Conservation (phyloP, 2,888 invertebrate genomes). For the Pammene aurita region DNA sequence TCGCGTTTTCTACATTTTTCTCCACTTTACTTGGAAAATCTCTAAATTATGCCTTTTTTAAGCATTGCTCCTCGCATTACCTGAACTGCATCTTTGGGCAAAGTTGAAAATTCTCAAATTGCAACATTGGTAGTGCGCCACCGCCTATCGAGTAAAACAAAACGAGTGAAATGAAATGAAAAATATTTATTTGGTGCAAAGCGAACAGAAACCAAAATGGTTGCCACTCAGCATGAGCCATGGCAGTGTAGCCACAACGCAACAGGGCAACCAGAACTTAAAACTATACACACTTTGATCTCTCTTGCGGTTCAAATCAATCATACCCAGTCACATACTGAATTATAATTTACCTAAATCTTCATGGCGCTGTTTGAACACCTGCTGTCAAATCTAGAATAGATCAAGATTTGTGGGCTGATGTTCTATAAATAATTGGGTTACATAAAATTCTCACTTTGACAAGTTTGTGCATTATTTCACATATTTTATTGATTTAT, state of each 20-base stretch:
- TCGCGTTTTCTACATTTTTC: too few species aligned
- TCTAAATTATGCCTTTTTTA: too few species aligned
- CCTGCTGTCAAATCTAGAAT: constrained; percentile 2
- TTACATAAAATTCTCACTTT: background rate
- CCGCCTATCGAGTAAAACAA: background rate
- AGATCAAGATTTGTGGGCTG: constrained; percentile 3
- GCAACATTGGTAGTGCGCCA: too few species aligned
- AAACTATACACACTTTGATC: constrained; percentile 36
- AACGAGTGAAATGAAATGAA: background rate
- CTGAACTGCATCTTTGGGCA: too few species aligned
- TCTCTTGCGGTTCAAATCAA: constrained; percentile 16
- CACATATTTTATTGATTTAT: background rate
- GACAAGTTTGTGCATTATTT: background rate
- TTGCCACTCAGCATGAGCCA: too few species aligned
- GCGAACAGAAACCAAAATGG: too few species aligned
- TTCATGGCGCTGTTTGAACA: constrained; percentile 7
- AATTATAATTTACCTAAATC: constrained; percentile 14
- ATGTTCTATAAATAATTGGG: background rate
- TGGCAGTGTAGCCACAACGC: too few species aligned
- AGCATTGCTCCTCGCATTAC: too few species aligned
- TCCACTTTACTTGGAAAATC: too few species aligned
- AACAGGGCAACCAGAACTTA: too few species aligned
- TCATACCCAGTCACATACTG: constrained; percentile 16
- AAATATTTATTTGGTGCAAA: too few species aligned
- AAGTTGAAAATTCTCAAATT: too few species aligned